Evolutionary conservation across 2,113 vertebrate species (phyloP), one percentile per base, ranked within the genome.

Genomic region (Pholis gunnellus): DNA sequence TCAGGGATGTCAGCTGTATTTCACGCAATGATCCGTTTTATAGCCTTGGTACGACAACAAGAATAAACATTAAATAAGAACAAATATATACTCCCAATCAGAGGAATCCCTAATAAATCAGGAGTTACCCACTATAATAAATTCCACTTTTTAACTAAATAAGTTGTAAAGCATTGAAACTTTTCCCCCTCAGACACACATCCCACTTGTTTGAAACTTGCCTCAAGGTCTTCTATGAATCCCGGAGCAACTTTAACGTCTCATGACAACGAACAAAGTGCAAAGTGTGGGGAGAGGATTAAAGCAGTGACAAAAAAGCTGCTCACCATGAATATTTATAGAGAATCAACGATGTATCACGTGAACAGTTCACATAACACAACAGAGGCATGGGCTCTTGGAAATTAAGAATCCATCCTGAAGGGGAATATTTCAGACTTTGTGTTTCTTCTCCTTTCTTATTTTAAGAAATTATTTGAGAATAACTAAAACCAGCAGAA

Each of bases 261-360:
- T 75, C 42, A 20, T 18, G 54, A 60, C 29, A 50, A 52, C 5
- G 2, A 64, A 29, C 56, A 38, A 67, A 52, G 22, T 2, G 0
- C 2, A 76, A 54, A 68, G 14, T n/a, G 13, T 27, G 63, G 52
- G 25, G 18, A 5, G 1, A 50, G 18, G 17, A 50, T 50, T 18
- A 20, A 50, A 50, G 46, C 46, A 50, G 42, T 44, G 11, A 44
- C 42, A 44, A 14, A 44, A 13, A 14, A 14, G 42, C 44, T 36
- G 36, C 36, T 36, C 36, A 7, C 7, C 54, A 79, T 64, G 25
- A 78, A 81, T 84, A 76, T 56, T 63, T 10, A 81, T 54, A 11
- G 22, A 46, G n/a, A 66, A 34, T 29, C 14, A 71, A 64, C 13
- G 0, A n/a, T 59, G 72, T 75, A 31, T 56, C 27, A 36, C 20